Conservation (phyloP, 1,140 invertebrate genomes). For the Teleogryllus occipitalis region DNA sequence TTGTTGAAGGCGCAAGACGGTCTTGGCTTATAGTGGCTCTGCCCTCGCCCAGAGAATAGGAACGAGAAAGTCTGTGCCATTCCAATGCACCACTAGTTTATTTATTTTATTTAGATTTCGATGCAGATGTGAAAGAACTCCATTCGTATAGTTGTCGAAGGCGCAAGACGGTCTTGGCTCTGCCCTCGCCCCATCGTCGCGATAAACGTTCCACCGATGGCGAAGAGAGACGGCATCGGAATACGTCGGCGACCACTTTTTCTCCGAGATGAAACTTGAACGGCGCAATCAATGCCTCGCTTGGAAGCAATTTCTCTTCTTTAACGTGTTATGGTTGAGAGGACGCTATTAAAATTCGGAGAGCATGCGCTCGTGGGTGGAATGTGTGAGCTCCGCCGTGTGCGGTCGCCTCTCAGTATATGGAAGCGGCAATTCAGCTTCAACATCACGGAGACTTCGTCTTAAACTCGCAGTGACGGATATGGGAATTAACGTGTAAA, state of each 20-base stretch:
- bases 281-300: neutral
- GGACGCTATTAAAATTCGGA: slow-evolving; percentile 26
- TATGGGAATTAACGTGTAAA: no score
- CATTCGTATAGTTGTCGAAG: no score
- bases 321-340: neutral
- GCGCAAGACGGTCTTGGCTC: no score
- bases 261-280: neutral
- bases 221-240: neutral
- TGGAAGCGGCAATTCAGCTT: no score
- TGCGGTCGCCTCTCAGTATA: neutral
- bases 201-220: neutral
- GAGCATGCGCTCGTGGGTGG: slow-evolving; percentile 34
- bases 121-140: no score
- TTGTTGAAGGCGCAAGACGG: no score
- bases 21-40: no score
- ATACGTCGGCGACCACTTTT: neutral
- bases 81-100: no score
- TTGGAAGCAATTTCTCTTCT: neutral
- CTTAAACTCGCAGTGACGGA: no score
- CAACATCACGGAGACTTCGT: no score
- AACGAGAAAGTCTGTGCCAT: no score
- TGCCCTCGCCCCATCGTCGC: neutral
- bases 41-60: neutral
- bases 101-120: no score
- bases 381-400: neutral